Percentiles rank a stretch among this genome's conserved stretches.
phyloP scores from a whole-genome alignment of 2,797 vertebrate species.

The Vireo griseus region DNA sequence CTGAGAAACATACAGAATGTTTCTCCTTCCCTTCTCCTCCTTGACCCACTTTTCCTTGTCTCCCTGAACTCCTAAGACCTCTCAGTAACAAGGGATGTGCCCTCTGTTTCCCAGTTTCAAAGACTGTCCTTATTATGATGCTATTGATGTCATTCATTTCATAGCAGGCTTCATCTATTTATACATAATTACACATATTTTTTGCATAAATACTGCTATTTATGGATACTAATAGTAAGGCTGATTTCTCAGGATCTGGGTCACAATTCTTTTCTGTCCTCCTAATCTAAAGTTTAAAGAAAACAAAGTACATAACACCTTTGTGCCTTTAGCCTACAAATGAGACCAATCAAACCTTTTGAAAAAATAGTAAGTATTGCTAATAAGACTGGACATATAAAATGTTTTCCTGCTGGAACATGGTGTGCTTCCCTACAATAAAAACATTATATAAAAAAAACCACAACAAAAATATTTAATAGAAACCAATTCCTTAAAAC shows the following conservation, averaged over 20 bases:
- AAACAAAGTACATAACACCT: slow-evolving; percentile 45
- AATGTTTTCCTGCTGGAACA: background rate
- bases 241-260: background rate
- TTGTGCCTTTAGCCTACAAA: slow-evolving; percentile 62
- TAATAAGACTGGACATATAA: slow-evolving; percentile 14
- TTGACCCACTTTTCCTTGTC: background rate
- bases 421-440: background rate
- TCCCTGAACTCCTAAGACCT: background rate
- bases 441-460: background rate
- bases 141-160: background rate
- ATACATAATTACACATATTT: background rate
- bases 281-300: slow-evolving; percentile 64
- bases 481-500: background rate
- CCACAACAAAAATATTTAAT: background rate
- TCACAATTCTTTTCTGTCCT: background rate
- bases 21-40: background rate
- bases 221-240: background rate
- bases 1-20: background rate
- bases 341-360: slow-evolving; percentile 63
- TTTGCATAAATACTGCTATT: background rate
- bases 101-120: background rate
- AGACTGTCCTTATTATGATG: background rate
- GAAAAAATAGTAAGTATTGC: slow-evolving; percentile 27
- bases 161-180: background rate
- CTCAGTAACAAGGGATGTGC: background rate